phyloP scores from a whole-genome alignment of 2,888 invertebrate genomes.

The Argynnis bischoffii region DNA sequence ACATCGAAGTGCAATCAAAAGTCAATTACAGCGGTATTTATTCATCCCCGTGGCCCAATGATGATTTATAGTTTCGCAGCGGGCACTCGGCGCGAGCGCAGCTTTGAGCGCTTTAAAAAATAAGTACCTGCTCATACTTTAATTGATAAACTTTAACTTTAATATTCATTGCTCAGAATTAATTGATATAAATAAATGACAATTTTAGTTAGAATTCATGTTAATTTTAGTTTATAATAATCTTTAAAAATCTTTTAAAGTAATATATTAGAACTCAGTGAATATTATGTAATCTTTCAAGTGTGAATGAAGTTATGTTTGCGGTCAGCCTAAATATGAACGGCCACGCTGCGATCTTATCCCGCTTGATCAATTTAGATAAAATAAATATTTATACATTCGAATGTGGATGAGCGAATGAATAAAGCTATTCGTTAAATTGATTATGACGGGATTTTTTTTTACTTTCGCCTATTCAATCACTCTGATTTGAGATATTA shows the following conservation, averaged over 20 bases:
- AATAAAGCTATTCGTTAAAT: slow-evolving; percentile 79
- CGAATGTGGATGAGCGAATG: slow-evolving; percentile 76
- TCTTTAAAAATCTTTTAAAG: not conserved
- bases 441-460: slow-evolving; percentile 74
- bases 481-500: slow-evolving; percentile 62
- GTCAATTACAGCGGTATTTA: slow-evolving; percentile 79
- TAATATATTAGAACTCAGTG: not conserved
- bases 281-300: slow-evolving; percentile 7
- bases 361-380: slow-evolving; percentile 81
- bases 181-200: not conserved
- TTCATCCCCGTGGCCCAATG: slow-evolving; percentile 64
- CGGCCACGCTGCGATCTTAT: slow-evolving; percentile 76
- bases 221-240: not conserved
- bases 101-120: slow-evolving; percentile 75
- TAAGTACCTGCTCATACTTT: slow-evolving; percentile 49
- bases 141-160: slow-evolving; percentile 54
- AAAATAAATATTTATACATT: slow-evolving; percentile 82
- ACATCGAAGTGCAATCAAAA: slow-evolving; percentile 72
- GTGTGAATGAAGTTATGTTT: slow-evolving; percentile 27
- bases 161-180: not conserved
- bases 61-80: slow-evolving; percentile 82
- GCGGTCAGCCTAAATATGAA: slow-evolving; percentile 43
- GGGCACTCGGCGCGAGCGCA: slow-evolving; percentile 67
- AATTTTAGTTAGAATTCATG: no score
- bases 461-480: slow-evolving; percentile 67